Evolutionary conservation across 1,140 invertebrate species (phyloP).

Genomic region (Trachymyrmex cornetzi): DNA sequence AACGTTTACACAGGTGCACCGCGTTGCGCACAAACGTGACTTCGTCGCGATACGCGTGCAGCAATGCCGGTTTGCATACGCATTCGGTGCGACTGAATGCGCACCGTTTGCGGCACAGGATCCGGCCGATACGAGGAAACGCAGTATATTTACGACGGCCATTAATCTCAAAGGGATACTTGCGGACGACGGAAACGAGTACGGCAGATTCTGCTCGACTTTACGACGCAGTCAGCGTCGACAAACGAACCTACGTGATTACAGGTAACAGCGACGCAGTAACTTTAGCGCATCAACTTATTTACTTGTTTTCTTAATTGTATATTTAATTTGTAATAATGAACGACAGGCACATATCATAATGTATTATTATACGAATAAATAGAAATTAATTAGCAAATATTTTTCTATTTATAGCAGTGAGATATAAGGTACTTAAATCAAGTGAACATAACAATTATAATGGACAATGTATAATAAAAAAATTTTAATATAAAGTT

Average conservation of each 20-base stretch:
- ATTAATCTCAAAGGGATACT: conserved; percentile 55
- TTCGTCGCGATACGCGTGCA: conserved; percentile 16
- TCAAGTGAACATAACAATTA: too few relatives aligned
- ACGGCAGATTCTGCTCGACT: conserved; percentile 32
- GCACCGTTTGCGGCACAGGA: conserved; percentile 18
- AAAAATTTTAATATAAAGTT: too few relatives aligned
- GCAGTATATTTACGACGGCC: conserved; percentile 63
- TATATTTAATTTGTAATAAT: not conserved
- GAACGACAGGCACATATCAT: not conserved
- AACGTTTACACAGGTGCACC: conserved; percentile 73
- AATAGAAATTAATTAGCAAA: not conserved
- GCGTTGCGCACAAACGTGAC: conserved; percentile 66
- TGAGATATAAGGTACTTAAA: not conserved
- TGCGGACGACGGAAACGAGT: conserved; percentile 51
- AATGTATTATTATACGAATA: not conserved
- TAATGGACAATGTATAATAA: too few relatives aligned
- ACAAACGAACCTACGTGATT: conserved; percentile 26
- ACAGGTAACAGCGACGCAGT: not conserved
- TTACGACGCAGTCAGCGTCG: conserved; percentile 43
- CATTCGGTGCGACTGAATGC: conserved; percentile 14
- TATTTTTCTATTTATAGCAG: not conserved
- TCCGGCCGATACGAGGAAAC: conserved; percentile 43
- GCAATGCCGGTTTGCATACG: conserved; percentile 55
- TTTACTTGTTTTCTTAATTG: conserved; percentile 10
- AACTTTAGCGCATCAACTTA: not conserved